A percentile compares a stretch with the other conserved stretches of the same genome.
phyloP scores from a whole-genome alignment of 2,797 vertebrate genomes.

The Xenops minutus region DNA sequence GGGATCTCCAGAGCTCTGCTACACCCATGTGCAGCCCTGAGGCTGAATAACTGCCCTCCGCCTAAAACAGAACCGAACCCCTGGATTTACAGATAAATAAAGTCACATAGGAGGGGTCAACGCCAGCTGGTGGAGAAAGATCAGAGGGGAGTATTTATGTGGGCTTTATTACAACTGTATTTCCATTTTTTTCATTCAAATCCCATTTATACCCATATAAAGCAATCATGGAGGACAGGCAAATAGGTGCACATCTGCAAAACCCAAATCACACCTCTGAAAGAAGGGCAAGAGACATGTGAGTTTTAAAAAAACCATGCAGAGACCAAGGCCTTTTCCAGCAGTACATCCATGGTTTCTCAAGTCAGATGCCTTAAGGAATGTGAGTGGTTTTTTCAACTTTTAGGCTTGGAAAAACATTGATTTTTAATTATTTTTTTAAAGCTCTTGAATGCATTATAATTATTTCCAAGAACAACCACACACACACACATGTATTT shows the following conservation, averaged over 20 bases:
- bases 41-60: not conserved
- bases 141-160: fast-evolving
- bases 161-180: not conserved
- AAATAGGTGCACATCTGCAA: not conserved
- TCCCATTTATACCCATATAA: not conserved
- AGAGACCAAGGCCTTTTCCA: not conserved
- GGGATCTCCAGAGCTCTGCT: not conserved
- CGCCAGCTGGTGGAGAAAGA: not conserved
- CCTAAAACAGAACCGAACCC: not conserved
- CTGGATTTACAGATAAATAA: not conserved
- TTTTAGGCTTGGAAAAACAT: not conserved
- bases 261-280: not conserved
- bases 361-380: not conserved
- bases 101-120: not conserved
- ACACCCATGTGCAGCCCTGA: not conserved
- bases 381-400: not conserved
- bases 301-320: not conserved
- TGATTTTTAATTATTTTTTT: not conserved
- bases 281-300: not conserved
- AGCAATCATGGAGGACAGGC: not conserved
- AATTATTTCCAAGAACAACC: not conserved
- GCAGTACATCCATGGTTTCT: not conserved
- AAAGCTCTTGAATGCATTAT: not conserved
- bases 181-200: not conserved
- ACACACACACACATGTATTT: not conserved